A percentile compares a stretch with the other conserved stretches of the same genome.
These are phyloP conservation scores for Sebastes umbrosus DNA, from an alignment of 2,797 vertebrate species.

Conservation along the genomic window DNA sequence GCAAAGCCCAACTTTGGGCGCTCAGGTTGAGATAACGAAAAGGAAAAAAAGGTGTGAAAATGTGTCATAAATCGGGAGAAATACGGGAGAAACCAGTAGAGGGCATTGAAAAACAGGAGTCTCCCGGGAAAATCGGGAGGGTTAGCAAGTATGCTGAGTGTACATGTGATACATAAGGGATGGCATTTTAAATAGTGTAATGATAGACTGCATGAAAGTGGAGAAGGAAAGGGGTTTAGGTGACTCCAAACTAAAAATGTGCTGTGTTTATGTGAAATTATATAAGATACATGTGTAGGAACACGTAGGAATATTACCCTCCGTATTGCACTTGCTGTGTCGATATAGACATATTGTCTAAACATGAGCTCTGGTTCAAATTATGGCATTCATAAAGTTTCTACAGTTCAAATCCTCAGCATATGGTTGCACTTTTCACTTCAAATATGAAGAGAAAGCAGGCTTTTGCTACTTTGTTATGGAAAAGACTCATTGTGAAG, in stretches of 20 bases:
- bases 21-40: too few relatives aligned
- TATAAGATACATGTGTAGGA: not conserved
- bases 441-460: constrained; percentile 19
- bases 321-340: not conserved
- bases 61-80: too few relatives aligned
- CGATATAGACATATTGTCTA: not conserved
- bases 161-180: not conserved
- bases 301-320: not conserved
- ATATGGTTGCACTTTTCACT: constrained; percentile 57
- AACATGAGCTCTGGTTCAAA: constrained; percentile 32
- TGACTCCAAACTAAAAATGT: not conserved
- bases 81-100: too few relatives aligned
- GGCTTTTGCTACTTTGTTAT: constrained; percentile 23
- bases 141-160: too few relatives aligned
- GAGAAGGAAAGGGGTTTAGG: not conserved
- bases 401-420: constrained; percentile 6
- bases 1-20: too few relatives aligned
- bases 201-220: not conserved
- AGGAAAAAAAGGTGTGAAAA: too few relatives aligned
- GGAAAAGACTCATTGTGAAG: constrained; percentile 39
- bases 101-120: too few relatives aligned
- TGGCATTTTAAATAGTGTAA: not conserved
- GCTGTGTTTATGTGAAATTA: not conserved
- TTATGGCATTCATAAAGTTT: constrained; percentile 1
- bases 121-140: accelerated